Evolutionary conservation across 1,140 invertebrate species (phyloP).

Genomic region (Tetramorium simillimum): DNA sequence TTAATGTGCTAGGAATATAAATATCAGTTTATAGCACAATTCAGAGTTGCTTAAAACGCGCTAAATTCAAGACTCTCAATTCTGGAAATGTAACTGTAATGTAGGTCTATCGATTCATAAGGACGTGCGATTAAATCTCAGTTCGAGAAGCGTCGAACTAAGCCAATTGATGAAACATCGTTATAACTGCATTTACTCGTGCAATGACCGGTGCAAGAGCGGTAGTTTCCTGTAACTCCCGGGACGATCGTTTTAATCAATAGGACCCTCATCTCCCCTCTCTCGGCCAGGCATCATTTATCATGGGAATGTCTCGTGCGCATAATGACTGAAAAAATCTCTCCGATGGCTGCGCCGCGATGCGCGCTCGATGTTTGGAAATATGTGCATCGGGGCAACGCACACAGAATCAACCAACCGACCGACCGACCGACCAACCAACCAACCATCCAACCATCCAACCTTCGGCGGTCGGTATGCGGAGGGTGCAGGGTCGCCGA

Average conservation of each 20-base stretch:
- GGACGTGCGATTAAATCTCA: background rate
- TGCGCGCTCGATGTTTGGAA: conserved; percentile 45
- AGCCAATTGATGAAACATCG: background rate
- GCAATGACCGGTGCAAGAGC: conserved; percentile 16
- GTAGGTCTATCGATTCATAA: conserved; percentile 2
- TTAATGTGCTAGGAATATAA: too few relatives aligned
- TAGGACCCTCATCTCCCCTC: background rate
- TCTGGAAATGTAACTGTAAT: background rate
- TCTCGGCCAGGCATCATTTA: conserved; percentile 19
- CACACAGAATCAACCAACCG: conserved; percentile 7
- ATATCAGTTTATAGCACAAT: background rate
- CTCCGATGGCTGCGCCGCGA: conserved; percentile 22
- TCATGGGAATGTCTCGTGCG: conserved; percentile 36
- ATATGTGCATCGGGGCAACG: conserved; percentile 44
- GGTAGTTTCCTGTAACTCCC: conserved; percentile 18
- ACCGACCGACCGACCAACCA: background rate
- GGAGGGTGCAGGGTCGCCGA: conserved; percentile 45
- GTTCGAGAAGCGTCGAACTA: background rate
- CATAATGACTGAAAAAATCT: conserved; percentile 55
- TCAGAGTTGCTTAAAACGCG: too few relatives aligned
- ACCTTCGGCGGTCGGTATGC: conserved; percentile 28
- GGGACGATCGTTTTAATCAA: conserved; percentile 52
- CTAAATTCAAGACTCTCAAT: conserved; percentile 2
- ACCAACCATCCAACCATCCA: background rate
- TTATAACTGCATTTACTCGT: conserved; percentile 17